Evolutionary conservation across 2,797 vertebrate species (phyloP).

Genomic region (Mus caroli): DNA sequence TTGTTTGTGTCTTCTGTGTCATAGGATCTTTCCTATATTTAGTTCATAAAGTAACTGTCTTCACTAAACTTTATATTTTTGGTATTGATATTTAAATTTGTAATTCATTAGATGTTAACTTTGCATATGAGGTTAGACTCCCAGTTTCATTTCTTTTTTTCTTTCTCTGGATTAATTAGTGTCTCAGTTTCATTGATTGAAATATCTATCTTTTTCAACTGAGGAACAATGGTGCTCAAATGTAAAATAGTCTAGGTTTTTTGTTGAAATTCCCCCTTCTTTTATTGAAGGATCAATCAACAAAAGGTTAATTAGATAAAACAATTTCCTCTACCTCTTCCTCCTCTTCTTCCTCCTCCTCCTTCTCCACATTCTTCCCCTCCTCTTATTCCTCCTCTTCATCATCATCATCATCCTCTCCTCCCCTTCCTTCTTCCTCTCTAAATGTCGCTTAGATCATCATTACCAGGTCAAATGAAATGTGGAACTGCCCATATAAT

Average conservation of each 20-base stretch:
- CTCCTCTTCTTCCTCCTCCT: not conserved
- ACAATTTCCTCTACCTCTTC: not conserved
- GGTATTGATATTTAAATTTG: not conserved
- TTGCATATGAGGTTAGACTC: not conserved
- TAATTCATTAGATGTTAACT: not conserved
- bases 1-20: not conserved
- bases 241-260: not conserved
- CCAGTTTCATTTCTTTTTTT: not conserved
- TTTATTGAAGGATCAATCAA: not conserved
- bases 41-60: not conserved
- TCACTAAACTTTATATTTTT: not conserved
- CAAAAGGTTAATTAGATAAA: not conserved
- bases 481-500: not conserved
- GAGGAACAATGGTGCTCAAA: no score
- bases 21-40: not conserved
- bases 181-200: not conserved
- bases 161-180: not conserved
- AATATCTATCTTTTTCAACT: not conserved
- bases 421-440: not conserved
- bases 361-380: no score
- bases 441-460: not conserved
- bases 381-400: no score
- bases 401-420: not conserved
- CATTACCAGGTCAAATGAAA: not conserved
- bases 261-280: not conserved